phyloP scores from a whole-genome alignment of 2,888 invertebrate genomes.

The Cantharis rustica region DNA sequence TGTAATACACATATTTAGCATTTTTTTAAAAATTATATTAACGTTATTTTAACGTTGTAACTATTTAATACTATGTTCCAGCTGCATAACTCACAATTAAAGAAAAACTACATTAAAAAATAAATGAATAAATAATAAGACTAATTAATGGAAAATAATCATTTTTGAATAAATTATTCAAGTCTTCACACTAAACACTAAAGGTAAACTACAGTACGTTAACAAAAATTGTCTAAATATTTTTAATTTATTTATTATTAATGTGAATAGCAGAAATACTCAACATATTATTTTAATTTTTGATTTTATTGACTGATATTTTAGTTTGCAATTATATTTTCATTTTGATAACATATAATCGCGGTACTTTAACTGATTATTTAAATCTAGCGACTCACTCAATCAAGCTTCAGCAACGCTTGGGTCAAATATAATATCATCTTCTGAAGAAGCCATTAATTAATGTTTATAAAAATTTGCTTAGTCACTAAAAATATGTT shows the following conservation, averaged over 20 bases:
- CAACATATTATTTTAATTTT: not conserved
- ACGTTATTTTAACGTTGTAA: not conserved
- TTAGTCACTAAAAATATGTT: conserved; percentile 14
- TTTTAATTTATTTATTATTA: too few species aligned
- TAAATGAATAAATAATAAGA: too few species aligned
- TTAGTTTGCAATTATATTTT: not conserved
- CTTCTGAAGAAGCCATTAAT: conserved; percentile 19
- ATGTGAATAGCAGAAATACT: too few species aligned
- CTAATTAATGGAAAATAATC: too few species aligned
- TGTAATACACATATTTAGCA: too few species aligned
- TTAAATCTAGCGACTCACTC: not conserved
- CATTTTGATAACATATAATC: not conserved
- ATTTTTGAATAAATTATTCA: too few species aligned
- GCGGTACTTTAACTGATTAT: not conserved
- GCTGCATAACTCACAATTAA: not conserved
- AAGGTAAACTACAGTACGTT: too few species aligned
- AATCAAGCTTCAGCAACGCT: not conserved
- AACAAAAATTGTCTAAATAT: too few species aligned
- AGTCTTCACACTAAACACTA: too few species aligned
- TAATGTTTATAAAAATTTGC: conserved; percentile 14
- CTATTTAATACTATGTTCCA: not conserved
- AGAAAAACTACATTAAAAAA: not conserved
- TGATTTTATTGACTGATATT: not conserved
- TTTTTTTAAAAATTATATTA: not conserved
- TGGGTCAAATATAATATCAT: conserved; percentile 5